Evolutionary conservation across 37 sponge, comb jelly and placozoan species (phyloP).

Genomic region (Oopsacas minuta): DNA sequence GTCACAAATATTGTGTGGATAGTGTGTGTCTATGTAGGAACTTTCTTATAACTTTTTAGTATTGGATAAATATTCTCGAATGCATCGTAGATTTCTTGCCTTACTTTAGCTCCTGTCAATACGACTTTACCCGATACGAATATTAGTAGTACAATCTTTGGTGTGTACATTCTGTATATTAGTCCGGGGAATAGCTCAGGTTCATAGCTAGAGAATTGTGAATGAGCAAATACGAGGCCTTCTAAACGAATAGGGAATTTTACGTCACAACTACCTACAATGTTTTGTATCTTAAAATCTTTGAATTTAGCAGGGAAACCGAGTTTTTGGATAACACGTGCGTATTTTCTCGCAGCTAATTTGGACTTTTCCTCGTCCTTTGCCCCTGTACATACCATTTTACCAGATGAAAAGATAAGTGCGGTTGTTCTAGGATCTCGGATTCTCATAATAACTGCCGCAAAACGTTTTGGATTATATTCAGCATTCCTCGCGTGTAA

Average conservation of each 20-base stretch:
- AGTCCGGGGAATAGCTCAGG: conserved; percentile 98
- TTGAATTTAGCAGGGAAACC: conserved; percentile 93
- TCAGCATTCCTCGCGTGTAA: conserved; percentile 96
- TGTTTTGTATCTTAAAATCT: conserved; percentile 96
- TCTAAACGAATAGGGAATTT: conserved; percentile 94
- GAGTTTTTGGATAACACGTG: conserved; percentile 92
- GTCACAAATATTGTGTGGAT: background rate
- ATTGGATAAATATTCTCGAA: conserved; percentile 97
- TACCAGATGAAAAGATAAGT: conserved; percentile 93
- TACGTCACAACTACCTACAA: conserved; percentile 99
- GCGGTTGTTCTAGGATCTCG: conserved; percentile 97
- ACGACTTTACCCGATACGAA: conserved; percentile 99
- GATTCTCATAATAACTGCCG: conserved; percentile 99
- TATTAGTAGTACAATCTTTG: conserved; percentile 87
- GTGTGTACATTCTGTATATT: conserved; percentile 92
- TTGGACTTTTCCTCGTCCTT: conserved; percentile 91
- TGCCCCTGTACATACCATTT: conserved; percentile 99
- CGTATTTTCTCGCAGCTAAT: conserved; percentile 96
- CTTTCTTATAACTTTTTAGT: conserved; percentile 80
- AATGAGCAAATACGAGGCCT: conserved; percentile 74
- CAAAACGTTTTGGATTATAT: conserved; percentile 99
- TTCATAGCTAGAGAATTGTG: conserved; percentile 95
- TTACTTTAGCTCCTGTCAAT: conserved; percentile 88
- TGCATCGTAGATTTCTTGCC: conserved; percentile 78
- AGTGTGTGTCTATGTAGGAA: background rate